Conservation (phyloP, 2,888 invertebrate species). For the Andrena flavipes region DNA sequence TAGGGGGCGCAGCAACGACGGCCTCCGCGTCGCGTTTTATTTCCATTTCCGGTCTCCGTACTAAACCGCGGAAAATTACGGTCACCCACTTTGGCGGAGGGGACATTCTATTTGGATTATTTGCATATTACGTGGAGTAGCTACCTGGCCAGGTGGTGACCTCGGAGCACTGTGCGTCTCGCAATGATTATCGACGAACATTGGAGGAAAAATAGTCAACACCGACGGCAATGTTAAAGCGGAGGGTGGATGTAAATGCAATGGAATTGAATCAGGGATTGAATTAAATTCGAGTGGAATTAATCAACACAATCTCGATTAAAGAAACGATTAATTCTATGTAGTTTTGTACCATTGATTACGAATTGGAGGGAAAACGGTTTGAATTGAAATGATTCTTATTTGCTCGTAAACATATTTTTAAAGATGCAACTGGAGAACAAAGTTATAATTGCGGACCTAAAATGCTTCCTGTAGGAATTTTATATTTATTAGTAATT, state of each 20-base stretch:
- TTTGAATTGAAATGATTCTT: neutral
- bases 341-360: neutral
- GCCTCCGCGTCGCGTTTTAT: slow-evolving; percentile 39
- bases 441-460: neutral
- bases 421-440: neutral
- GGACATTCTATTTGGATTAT: slow-evolving; percentile 73
- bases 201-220: slow-evolving; percentile 14
- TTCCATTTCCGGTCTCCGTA: slow-evolving; percentile 67
- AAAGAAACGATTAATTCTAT: too few relatives aligned
- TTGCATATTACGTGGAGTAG: slow-evolving; percentile 61
- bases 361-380: neutral
- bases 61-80: slow-evolving; percentile 73
- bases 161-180: slow-evolving; percentile 18
- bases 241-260: neutral
- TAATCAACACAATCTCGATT: neutral
- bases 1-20: slow-evolving; percentile 32
- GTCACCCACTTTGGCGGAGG: slow-evolving; percentile 54
- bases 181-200: slow-evolving; percentile 27
- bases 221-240: slow-evolving; percentile 37
- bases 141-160: slow-evolving; percentile 13
- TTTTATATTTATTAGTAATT: neutral
- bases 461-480: neutral
- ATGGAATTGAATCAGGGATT: neutral
- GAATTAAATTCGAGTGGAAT: slow-evolving; percentile 21
- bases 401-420: too few relatives aligned